Percentiles rank a stretch among this genome's conserved stretches.
Evolutionary conservation across 2,888 invertebrate genomes (phyloP).

Genomic region (Drosophila ustulata): DNA sequence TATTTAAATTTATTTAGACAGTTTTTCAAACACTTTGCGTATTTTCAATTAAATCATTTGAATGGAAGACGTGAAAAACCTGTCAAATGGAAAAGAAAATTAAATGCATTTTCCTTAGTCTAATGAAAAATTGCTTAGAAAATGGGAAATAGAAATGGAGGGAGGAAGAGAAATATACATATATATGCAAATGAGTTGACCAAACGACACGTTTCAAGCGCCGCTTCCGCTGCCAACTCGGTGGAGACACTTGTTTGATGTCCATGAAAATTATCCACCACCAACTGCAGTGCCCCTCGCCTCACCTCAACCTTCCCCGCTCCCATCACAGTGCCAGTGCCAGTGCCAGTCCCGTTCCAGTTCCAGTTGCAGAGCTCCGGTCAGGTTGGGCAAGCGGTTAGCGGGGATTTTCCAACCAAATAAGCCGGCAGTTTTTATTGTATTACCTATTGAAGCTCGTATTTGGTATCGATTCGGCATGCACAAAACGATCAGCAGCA

Average conservation of each 20-base stretch:
- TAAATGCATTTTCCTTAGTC: conserved; percentile 49
- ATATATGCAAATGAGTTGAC: conserved; percentile 72
- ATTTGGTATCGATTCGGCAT: conserved; percentile 34
- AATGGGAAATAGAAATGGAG: conserved; percentile 33
- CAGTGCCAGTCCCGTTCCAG: conserved; percentile 10
- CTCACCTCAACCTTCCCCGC: background rate
- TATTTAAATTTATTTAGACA: conserved; percentile 57
- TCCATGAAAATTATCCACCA: conserved; percentile 43
- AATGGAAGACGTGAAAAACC: conserved; percentile 55
- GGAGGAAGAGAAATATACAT: conserved; percentile 33
- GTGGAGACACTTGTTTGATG: conserved; percentile 67
- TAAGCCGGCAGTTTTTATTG: conserved; percentile 50
- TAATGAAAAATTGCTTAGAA: conserved; percentile 45
- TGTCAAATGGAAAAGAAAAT: conserved; percentile 64
- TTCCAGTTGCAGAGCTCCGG: conserved; percentile 3
- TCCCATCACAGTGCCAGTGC: background rate
- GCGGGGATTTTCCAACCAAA: conserved; percentile 55
- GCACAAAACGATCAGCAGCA: conserved; percentile 42
- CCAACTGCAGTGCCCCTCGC: conserved; percentile 11
- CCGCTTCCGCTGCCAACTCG: conserved; percentile 61
- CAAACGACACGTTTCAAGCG: conserved; percentile 70
- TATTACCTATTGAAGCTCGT: conserved; percentile 39
- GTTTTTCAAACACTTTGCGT: conserved; percentile 61
- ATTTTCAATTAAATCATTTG: conserved; percentile 74
- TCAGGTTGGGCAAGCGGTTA: conserved; percentile 16